Evolutionary conservation across 2,888 invertebrate genomes (phyloP).

Genomic region (Apamea crenata): DNA sequence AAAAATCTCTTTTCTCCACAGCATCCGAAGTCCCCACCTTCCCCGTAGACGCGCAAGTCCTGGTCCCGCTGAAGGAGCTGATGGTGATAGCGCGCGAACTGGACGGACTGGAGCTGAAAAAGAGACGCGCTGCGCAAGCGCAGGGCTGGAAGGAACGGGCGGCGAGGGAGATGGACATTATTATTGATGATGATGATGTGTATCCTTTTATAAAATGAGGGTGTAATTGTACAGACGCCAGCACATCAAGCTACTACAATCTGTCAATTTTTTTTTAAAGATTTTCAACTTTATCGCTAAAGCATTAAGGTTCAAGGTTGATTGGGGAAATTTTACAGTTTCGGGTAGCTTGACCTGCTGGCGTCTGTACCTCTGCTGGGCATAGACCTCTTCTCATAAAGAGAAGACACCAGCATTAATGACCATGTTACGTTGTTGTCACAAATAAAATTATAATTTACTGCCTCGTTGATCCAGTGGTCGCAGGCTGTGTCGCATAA

Average conservation of each 20-base stretch:
- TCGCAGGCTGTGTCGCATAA: neutral
- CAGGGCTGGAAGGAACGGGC: conserved; percentile 96
- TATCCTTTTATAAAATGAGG: conserved; percentile 80
- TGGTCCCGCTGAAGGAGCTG: conserved; percentile 92
- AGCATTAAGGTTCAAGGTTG: too few species aligned
- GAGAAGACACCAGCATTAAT: too few species aligned
- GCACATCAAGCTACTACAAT: too few species aligned
- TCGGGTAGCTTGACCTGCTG: too few species aligned
- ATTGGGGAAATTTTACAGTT: too few species aligned
- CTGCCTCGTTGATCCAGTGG: too few species aligned
- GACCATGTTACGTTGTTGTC: too few species aligned
- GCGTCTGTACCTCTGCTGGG: too few species aligned
- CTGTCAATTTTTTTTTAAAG: too few species aligned
- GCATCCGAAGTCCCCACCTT: conserved; percentile 96
- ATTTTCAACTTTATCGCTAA: too few species aligned
- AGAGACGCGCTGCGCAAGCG: conserved; percentile 91
- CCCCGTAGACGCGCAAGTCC: conserved; percentile 92
- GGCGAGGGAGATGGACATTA: conserved; percentile 97
- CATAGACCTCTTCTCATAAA: too few species aligned
- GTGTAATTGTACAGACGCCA: neutral
- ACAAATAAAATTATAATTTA: too few species aligned
- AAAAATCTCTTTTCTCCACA: conserved; percentile 87
- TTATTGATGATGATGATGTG: conserved; percentile 94
- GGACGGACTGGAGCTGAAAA: conserved; percentile 93
- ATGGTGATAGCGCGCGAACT: conserved; percentile 95